Percentiles rank a stretch among this genome's conserved stretches.
Evolutionary conservation across 2,797 vertebrate species (phyloP).

Genomic region (Benthosema pterotum): DNA sequence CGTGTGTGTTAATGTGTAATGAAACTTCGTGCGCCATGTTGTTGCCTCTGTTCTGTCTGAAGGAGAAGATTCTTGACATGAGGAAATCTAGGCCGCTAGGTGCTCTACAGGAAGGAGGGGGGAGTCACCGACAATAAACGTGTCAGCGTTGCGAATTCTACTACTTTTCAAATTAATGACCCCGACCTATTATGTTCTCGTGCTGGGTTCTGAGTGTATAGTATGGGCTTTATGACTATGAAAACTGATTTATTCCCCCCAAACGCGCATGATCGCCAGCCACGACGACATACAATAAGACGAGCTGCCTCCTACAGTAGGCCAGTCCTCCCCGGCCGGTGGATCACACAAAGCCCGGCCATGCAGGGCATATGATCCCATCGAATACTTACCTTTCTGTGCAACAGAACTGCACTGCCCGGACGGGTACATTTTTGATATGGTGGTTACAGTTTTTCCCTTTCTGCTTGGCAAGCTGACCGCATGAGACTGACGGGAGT

Average conservation of each 20-base stretch:
- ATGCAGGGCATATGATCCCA: constrained; percentile 18
- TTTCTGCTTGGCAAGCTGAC: constrained; percentile 4
- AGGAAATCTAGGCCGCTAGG: constrained; percentile 65
- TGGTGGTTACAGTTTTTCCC: neutral
- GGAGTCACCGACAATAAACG: neutral
- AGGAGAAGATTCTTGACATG: constrained; percentile 43
- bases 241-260: neutral
- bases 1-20: constrained; percentile 19
- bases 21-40: constrained; percentile 72
- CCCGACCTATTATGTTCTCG: too few relatives aligned
- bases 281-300: constrained; percentile 34
- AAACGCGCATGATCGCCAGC: constrained; percentile 17
- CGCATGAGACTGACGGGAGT: too few relatives aligned
- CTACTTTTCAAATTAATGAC: too few relatives aligned
- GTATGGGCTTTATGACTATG: too few relatives aligned
- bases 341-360: constrained; percentile 56
- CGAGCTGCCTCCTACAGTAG: constrained; percentile 35
- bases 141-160: neutral
- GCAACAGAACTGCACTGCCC: neutral
- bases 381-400: constrained; percentile 17
- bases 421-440: too few relatives aligned
- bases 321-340: constrained; percentile 33
- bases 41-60: constrained; percentile 53
- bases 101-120: constrained; percentile 27
- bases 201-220: too few relatives aligned